A percentile compares a stretch with the other conserved stretches of the same genome.
Conservation (phyloP, 2,113 vertebrate genomes). For the Ibidorhyncha struthersii region DNA sequence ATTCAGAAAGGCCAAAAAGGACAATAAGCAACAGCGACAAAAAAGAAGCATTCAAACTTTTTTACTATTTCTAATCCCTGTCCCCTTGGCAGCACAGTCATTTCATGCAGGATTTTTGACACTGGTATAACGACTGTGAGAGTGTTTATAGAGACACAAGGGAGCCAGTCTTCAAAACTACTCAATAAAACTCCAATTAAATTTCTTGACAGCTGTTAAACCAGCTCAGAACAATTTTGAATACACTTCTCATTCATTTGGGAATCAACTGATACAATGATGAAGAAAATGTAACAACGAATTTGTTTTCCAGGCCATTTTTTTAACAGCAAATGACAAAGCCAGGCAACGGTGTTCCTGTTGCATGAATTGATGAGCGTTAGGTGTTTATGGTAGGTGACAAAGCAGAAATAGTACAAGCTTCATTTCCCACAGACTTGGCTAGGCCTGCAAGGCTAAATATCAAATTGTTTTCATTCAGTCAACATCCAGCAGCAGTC, state of each 20-base stretch:
- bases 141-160: not conserved
- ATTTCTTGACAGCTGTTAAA: slow-evolving; percentile 32
- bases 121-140: not conserved
- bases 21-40: not conserved
- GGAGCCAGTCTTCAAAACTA: slow-evolving; percentile 1
- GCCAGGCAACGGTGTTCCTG: not conserved
- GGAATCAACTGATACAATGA: slow-evolving; percentile 1
- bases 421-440: not conserved
- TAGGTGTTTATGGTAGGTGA: not conserved
- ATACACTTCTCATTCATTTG: not conserved
- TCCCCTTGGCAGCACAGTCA: not conserved
- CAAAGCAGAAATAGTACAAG: slow-evolving; percentile 3
- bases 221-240: slow-evolving; percentile 21
- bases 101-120: slow-evolving; percentile 1
- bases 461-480: not conserved
- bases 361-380: not conserved
- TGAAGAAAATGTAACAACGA: not conserved
- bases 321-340: slow-evolving; percentile 11
- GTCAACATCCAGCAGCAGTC: not conserved
- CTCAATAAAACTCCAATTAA: slow-evolving; percentile 11
- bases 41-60: not conserved
- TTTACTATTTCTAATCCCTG: not conserved
- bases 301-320: not conserved
- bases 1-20: not conserved
- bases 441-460: not conserved